These are phyloP conservation scores for Crambe crambe DNA, from an alignment of 37 sponge, comb jelly and placozoan genomes.

Conservation along the genomic window DNA sequence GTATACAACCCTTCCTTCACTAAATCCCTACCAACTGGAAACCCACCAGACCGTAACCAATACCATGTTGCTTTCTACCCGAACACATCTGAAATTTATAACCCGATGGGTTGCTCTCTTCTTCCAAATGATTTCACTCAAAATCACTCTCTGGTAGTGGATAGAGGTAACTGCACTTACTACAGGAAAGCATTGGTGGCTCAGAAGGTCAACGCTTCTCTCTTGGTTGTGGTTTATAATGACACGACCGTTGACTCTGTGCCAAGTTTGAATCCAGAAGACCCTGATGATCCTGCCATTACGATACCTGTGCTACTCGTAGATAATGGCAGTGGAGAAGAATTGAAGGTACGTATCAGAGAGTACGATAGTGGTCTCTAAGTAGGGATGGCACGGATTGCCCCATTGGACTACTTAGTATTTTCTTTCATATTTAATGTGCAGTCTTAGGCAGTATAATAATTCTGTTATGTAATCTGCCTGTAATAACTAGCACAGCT, in stretches of 20 bases:
- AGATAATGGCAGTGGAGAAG: conserved; percentile 8
- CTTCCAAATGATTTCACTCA: not conserved
- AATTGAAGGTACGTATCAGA: conserved; percentile 5
- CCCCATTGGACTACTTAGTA: too few relatives aligned
- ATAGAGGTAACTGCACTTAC: conserved; percentile 52
- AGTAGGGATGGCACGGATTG: too few relatives aligned
- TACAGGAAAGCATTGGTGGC: conserved; percentile 33
- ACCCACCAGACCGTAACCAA: not conserved
- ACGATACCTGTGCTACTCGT: conserved; percentile 32
- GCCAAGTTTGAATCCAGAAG: not conserved
- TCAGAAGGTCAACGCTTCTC: not conserved
- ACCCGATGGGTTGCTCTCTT: conserved; percentile 2
- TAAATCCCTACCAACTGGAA: not conserved
- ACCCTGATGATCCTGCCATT: not conserved
- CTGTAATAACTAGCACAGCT: too few relatives aligned
- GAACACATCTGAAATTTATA: not conserved
- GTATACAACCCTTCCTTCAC: conserved; percentile 2
- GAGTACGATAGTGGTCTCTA: too few relatives aligned
- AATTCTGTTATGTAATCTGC: too few relatives aligned
- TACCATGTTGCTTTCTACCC: conserved; percentile 3
- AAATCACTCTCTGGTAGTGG: not conserved
- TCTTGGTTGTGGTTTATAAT: conserved; percentile 50
- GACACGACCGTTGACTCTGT: not conserved
- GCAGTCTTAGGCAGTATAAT: too few relatives aligned
- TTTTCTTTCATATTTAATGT: too few relatives aligned